These are phyloP conservation scores for Macropus fuliginosus DNA, from an alignment of 2,797 vertebrate species.

Conservation along the genomic window DNA sequence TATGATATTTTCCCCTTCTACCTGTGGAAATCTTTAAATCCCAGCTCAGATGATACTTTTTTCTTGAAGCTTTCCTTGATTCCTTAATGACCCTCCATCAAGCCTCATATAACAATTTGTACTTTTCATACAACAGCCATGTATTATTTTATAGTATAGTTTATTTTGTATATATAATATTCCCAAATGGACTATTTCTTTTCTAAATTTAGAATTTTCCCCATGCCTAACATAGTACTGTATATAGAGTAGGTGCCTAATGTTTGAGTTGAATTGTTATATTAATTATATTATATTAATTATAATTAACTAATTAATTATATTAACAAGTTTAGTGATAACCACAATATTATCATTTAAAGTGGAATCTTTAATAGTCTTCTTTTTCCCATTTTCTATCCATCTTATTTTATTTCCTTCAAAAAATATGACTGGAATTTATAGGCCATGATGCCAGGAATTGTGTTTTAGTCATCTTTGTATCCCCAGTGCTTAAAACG, in stretches of 20 bases:
- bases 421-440: neutral
- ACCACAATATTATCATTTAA: neutral
- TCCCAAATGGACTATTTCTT: neutral
- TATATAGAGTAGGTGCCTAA: neutral
- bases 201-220: neutral
- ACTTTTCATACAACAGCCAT: neutral
- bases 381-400: neutral
- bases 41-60: neutral
- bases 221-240: neutral
- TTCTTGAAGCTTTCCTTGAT: neutral
- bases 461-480: neutral
- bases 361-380: neutral
- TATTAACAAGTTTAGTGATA: neutral
- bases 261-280: neutral
- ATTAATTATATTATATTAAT: too few species aligned
- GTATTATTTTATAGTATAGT: neutral
- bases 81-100: neutral
- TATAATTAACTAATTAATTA: too few species aligned
- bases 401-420: neutral
- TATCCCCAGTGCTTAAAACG: neutral
- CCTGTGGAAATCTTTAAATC: neutral
- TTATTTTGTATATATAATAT: neutral
- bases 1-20: neutral
- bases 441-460: neutral
- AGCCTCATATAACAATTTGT: neutral